Percentiles rank a stretch among this genome's conserved stretches.
Conservation (phyloP, 2,888 invertebrate species). For the Heteropelma amictum region DNA sequence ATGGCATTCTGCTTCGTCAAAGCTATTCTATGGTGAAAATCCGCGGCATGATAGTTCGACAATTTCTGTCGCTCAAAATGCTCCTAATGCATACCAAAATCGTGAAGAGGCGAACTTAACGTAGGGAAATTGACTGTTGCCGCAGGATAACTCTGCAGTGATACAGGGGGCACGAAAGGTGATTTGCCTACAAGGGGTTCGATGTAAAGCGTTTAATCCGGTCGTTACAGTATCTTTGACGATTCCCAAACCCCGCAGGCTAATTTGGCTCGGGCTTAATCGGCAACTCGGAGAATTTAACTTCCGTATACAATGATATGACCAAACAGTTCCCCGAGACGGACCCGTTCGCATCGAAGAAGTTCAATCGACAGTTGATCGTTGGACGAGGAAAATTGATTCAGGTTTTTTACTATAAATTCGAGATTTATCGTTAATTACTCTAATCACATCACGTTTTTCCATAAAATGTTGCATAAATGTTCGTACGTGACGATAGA, state of each 20-base stretch:
- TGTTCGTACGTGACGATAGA: too few relatives aligned
- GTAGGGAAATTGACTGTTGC: neutral
- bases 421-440: too few relatives aligned
- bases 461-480: too few relatives aligned
- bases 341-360: too few relatives aligned
- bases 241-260: neutral
- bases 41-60: conserved; percentile 17
- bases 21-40: conserved; percentile 13
- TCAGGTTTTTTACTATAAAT: too few relatives aligned
- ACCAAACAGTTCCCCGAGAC: too few relatives aligned
- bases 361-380: too few relatives aligned
- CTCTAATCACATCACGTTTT: too few relatives aligned
- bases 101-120: neutral
- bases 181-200: neutral
- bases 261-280: conserved; percentile 7
- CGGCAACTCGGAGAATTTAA: neutral
- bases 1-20: conserved; percentile 11
- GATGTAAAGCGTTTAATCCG: neutral
- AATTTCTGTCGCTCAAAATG: conserved; percentile 33
- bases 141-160: too few relatives aligned
- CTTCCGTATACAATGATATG: too few relatives aligned
- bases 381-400: too few relatives aligned
- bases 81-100: conserved; percentile 26
- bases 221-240: neutral
- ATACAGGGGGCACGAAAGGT: too few relatives aligned